Conservation (phyloP, 2,888 invertebrate genomes). For the Lacanobia oleracea region DNA sequence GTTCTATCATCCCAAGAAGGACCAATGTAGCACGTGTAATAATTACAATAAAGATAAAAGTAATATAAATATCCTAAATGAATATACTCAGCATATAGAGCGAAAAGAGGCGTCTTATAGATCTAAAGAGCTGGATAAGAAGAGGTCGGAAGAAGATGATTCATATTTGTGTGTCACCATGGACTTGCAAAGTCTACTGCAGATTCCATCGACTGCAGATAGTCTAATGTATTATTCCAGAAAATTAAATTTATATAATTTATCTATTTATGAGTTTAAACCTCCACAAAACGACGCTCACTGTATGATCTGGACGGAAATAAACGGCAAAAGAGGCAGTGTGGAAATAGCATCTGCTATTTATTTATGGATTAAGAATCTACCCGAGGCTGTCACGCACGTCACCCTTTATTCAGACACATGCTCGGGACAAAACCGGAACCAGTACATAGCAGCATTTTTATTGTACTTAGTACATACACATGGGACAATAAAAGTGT, state of each 20-base stretch:
- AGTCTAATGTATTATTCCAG: too few species aligned
- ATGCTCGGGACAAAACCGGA: too few species aligned
- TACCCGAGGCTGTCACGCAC: constrained; percentile 25
- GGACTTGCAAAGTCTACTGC: constrained; percentile 26
- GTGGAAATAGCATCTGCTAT: constrained; percentile 34
- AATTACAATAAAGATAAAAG: constrained; percentile 26
- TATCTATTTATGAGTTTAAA: too few species aligned
- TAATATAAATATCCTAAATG: constrained; percentile 18
- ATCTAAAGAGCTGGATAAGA: constrained; percentile 25
- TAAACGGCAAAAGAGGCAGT: too few species aligned
- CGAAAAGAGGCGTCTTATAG: constrained; percentile 29
- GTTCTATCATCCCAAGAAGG: constrained; percentile 32
- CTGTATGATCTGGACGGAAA: too few species aligned
- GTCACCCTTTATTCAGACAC: constrained; percentile 24
- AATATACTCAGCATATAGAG: constrained; percentile 23
- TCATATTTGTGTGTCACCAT: constrained; percentile 22
- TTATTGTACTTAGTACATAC: too few species aligned
- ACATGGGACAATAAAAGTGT: too few species aligned
- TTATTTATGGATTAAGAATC: constrained; percentile 24
- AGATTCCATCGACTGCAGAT: constrained; percentile 27
- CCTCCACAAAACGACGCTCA: too few species aligned
- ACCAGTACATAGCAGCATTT: too few species aligned
- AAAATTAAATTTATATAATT: too few species aligned
- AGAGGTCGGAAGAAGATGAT: constrained; percentile 18
- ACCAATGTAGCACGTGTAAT: constrained; percentile 24